Conservation (phyloP, 2,888 invertebrate genomes). For the Protophormia terraenovae region DNA sequence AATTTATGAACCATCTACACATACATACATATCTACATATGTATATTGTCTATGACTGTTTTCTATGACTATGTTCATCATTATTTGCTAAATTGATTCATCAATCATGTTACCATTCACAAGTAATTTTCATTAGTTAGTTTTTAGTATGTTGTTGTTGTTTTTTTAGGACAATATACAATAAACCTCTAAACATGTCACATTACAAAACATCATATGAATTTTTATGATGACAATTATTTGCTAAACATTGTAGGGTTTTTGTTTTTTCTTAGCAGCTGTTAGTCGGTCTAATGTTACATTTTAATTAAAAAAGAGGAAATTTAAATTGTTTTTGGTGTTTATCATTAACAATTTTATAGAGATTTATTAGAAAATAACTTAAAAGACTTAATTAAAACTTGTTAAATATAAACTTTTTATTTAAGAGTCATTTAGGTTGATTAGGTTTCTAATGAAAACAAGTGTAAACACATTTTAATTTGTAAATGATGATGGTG, state of each 20-base stretch:
- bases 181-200: not conserved
- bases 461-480: too few relatives aligned
- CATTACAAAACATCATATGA: not conserved
- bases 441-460: too few relatives aligned
- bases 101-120: slow-evolving; percentile 25
- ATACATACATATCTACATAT: not conserved
- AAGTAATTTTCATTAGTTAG: slow-evolving; percentile 46
- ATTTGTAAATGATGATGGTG: too few relatives aligned
- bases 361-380: slow-evolving; percentile 30
- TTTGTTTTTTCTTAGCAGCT: too few relatives aligned
- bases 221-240: slow-evolving; percentile 58
- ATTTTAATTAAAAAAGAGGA: slow-evolving; percentile 57
- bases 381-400: not conserved
- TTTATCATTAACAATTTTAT: not conserved
- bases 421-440: too few relatives aligned
- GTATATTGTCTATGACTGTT: too few relatives aligned
- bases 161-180: not conserved
- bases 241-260: not conserved
- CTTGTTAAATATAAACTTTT: too few relatives aligned
- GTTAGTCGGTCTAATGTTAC: slow-evolving; percentile 18
- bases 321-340: slow-evolving; percentile 38
- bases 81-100: slow-evolving; percentile 40
- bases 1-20: slow-evolving; percentile 19
- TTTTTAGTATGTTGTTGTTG: not conserved
- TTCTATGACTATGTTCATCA: too few relatives aligned